Conservation (phyloP, 2,113 vertebrate genomes). For the Raja brachyura region DNA sequence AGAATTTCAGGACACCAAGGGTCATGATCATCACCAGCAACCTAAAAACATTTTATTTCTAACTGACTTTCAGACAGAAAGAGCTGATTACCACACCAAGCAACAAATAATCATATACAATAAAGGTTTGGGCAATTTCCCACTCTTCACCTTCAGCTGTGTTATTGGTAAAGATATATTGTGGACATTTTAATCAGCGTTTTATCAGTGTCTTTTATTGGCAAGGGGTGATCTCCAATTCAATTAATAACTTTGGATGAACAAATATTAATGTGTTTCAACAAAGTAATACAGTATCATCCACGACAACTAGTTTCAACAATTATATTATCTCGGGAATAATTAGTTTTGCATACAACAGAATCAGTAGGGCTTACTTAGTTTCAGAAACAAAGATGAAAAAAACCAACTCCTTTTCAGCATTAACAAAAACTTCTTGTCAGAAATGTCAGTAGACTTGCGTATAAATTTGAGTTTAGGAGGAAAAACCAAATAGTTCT, state of each 20-base stretch:
- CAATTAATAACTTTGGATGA: too few relatives aligned
- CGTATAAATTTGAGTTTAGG: neutral
- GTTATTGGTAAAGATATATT: neutral
- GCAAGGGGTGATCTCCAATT: neutral
- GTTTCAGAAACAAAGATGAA: neutral
- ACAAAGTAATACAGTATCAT: too few relatives aligned
- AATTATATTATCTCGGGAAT: neutral
- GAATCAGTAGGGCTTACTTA: neutral
- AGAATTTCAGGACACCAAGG: neutral
- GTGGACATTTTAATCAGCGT: neutral
- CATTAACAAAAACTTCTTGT: neutral
- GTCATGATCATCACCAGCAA: slow-evolving; percentile 35
- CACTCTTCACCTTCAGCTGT: neutral
- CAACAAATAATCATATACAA: neutral
- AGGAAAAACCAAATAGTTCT: neutral
- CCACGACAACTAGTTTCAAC: neutral
- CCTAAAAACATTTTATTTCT: neutral
- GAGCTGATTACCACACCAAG: neutral
- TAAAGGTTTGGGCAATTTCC: neutral
- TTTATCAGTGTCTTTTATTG: neutral
- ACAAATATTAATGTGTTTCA: neutral
- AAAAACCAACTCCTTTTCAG: neutral
- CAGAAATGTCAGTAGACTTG: neutral
- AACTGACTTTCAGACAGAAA: neutral
- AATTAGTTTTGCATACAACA: neutral